phyloP scores from a whole-genome alignment of 2,797 vertebrate genomes.

The Benthosema pterotum region DNA sequence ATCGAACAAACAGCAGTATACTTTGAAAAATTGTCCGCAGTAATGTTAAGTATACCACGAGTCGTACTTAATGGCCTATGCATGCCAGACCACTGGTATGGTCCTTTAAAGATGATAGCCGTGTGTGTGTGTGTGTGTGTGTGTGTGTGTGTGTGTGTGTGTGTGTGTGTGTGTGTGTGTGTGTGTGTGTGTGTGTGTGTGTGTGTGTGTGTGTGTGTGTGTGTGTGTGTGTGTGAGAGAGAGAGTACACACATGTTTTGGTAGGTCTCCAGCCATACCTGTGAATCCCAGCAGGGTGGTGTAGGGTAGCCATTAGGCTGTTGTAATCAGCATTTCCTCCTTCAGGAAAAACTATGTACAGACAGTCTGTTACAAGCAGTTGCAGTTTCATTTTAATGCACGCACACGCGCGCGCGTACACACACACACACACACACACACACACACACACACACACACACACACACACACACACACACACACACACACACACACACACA shows the following conservation, averaged over 20 bases:
- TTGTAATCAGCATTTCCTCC: slow-evolving; percentile 9
- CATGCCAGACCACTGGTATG: too few relatives aligned
- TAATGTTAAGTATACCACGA: too few relatives aligned
- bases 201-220: not conserved
- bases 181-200: not conserved
- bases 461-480: not conserved
- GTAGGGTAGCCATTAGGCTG: slow-evolving; percentile 16
- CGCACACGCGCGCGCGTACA: not conserved
- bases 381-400: not conserved
- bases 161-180: slow-evolving; percentile 5
- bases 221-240: not conserved
- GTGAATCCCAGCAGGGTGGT: not conserved
- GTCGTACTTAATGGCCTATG: too few relatives aligned
- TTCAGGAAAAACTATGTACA: not conserved
- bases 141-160: not conserved
- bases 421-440: slow-evolving; percentile 5
- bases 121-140: not conserved
- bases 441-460: not conserved
- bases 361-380: not conserved
- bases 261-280: not conserved
- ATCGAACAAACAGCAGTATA: too few relatives aligned
- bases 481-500: not conserved
- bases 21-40: too few relatives aligned
- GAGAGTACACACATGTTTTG: not conserved
- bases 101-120: not conserved